These are phyloP conservation scores for Lysandra bellargus DNA, from an alignment of 2,888 invertebrate species.

Conservation along the genomic window DNA sequence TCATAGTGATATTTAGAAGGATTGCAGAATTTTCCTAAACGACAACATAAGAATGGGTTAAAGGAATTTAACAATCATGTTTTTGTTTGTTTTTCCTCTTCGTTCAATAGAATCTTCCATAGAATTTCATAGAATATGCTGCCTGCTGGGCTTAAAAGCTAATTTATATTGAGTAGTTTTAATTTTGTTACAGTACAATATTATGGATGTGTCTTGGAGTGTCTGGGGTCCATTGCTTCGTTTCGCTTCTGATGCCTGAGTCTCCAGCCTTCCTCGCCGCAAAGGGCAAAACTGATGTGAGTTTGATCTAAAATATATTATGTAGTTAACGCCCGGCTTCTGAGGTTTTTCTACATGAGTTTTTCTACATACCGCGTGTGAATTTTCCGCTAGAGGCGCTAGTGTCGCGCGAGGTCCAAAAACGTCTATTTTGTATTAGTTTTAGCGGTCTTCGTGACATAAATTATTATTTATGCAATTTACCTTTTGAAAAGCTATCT, in stretches of 20 bases:
- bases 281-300: constrained; percentile 52
- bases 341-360: too few species aligned
- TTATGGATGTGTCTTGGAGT: constrained; percentile 54
- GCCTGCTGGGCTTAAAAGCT: background rate
- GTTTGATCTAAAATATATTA: background rate
- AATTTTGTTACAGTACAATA: constrained; percentile 49
- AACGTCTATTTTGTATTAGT: too few species aligned
- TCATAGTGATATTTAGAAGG: background rate
- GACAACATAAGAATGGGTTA: background rate
- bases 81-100: background rate
- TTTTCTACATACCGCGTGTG: too few species aligned
- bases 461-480: too few species aligned
- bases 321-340: too few species aligned
- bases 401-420: too few species aligned
- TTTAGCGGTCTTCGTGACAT: too few species aligned
- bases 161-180: background rate
- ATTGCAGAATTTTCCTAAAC: constrained; percentile 3
- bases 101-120: background rate
- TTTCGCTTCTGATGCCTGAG: constrained; percentile 58
- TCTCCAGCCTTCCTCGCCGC: constrained; percentile 63
- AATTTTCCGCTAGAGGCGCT: too few species aligned
- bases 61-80: background rate
- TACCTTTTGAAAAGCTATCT: too few species aligned
- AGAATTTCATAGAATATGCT: background rate
- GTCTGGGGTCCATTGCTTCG: constrained; percentile 52